Evolutionary conservation across 2,113 vertebrate species (phyloP), one percentile per base, ranked within the genome.

Genomic region (Chaetodon auriga): DNA sequence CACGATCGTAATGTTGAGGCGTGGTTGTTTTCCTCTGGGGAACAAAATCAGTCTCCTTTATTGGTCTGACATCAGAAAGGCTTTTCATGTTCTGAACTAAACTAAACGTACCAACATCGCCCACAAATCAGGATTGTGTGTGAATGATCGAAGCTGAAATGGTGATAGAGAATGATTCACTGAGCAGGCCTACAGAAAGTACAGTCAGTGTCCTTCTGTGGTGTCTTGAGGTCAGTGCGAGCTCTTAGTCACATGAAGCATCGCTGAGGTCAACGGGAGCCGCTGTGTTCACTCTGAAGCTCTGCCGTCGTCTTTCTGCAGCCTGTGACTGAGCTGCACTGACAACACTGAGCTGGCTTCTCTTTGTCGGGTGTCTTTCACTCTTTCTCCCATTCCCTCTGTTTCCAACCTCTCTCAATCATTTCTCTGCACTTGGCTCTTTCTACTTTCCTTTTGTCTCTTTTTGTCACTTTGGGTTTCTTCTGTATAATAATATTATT

Each of bases 391-490:
- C 80, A 21, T 70, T 86, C 60, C 76, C 74, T 87, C 87, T 58
- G 73, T 87, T 89, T 89, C 71, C 63, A 75, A 80, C 62, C 68
- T 82, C n/a, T 64, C 80, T 78, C 80, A 46, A 70, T 88, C 83
- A 82, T 91, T 89, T 90, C 83, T 90, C 85, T 85, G 83, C 93
- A 85, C 84, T 80, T 45, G 78, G 35, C 75, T 90, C 70, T 92
- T 89, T 85, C 84, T 89, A 58, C 58, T 90, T 92, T 85, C 79
- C 61, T 58, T 78, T 83, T 82, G 73, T 90, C 84, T 89, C 35
- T 89, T 82, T 87, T 71, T 90, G 89, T 88, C 89, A 43, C 38
- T 94, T 93, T 92, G 75, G 87, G 54, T 94, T 93, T 90, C 85
- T 92, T 90, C 92, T 93, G 88, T 92, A 86, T 77, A 79, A 90